Percentiles rank a stretch among this genome's conserved stretches.
Evolutionary conservation across 2,888 invertebrate species (phyloP).

Genomic region (Mellilla xanthometata): DNA sequence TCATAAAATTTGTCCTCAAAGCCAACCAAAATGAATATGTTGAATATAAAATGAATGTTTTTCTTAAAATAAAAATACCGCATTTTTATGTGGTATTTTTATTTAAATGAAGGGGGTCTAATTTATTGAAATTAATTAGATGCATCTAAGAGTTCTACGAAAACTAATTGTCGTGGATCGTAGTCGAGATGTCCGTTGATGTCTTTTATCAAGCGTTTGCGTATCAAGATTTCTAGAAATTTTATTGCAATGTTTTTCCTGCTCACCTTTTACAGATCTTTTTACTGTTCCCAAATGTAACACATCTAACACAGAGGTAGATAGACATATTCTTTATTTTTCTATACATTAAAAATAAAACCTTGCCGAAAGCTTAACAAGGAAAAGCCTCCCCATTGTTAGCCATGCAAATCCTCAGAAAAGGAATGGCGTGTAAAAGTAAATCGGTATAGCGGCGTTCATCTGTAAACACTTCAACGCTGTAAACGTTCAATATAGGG

Average conservation of each 20-base stretch:
- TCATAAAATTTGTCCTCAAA: too few species aligned
- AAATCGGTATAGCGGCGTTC: constrained; percentile 43
- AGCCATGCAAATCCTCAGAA: constrained; percentile 36
- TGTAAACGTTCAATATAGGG: constrained; percentile 67
- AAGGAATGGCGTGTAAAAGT: constrained; percentile 44
- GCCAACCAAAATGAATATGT: too few species aligned
- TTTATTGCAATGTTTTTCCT: too few species aligned
- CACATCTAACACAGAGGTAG: too few species aligned
- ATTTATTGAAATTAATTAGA: too few species aligned
- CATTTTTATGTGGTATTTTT: too few species aligned
- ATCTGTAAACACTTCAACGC: constrained; percentile 60
- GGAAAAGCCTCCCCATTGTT: constrained; percentile 19
- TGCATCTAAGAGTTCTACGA: background rate
- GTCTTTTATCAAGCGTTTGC: constrained; percentile 18
- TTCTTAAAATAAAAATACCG: too few species aligned
- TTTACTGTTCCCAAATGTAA: background rate
- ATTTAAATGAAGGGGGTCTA: too few species aligned
- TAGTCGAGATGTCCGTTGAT: constrained; percentile 16
- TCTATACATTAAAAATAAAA: background rate
- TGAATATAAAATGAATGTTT: too few species aligned
- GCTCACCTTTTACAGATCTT: background rate
- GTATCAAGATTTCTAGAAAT: too few species aligned
- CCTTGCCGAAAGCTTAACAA: constrained; percentile 9
- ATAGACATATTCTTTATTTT: background rate
- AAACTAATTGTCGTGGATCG: constrained; percentile 13